Conservation (phyloP, 2,113 vertebrate genomes). For the Thunnus thynnus region DNA sequence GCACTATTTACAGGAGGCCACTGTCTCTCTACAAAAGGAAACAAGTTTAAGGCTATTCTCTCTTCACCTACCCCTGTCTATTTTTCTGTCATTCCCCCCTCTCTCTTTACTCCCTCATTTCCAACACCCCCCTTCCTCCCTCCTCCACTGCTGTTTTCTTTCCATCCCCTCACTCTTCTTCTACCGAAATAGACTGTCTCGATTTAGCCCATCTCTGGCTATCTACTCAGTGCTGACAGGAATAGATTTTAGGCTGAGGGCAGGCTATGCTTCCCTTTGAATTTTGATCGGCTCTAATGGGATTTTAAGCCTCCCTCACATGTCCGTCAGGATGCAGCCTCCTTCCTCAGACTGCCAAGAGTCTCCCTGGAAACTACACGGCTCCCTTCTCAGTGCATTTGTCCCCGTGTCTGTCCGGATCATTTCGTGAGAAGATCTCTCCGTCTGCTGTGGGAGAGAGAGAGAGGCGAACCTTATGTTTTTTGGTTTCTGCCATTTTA, state of each 20-base stretch:
- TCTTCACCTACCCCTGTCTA: neutral
- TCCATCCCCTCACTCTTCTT: constrained; percentile 59
- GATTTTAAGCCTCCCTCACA: constrained; percentile 71
- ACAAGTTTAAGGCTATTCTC: constrained; percentile 44
- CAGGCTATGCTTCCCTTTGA: constrained; percentile 68
- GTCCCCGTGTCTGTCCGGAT: constrained; percentile 2
- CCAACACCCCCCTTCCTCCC: neutral
- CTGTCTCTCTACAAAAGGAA: constrained; percentile 41
- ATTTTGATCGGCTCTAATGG: constrained; percentile 78
- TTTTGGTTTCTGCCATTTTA: constrained; percentile 1
- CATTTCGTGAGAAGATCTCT: constrained; percentile 34
- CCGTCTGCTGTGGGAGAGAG: neutral
- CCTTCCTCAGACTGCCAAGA: constrained; percentile 42
- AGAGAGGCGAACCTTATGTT: neutral
- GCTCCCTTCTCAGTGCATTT: constrained; percentile 34
- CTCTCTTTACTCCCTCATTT: constrained; percentile 5
- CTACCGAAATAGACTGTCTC: constrained; percentile 72
- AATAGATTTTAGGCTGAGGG: constrained; percentile 77
- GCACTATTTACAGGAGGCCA: constrained; percentile 46
- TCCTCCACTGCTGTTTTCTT: constrained; percentile 50
- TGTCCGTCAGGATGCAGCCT: constrained; percentile 68
- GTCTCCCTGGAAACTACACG: constrained; percentile 28
- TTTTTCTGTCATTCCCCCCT: constrained; percentile 9
- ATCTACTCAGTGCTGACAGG: constrained; percentile 71
- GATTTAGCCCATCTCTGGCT: constrained; percentile 69